phyloP scores from a whole-genome alignment of 64 coral and sea anemone genomes.

The Hydrozoanthus tunicans region DNA sequence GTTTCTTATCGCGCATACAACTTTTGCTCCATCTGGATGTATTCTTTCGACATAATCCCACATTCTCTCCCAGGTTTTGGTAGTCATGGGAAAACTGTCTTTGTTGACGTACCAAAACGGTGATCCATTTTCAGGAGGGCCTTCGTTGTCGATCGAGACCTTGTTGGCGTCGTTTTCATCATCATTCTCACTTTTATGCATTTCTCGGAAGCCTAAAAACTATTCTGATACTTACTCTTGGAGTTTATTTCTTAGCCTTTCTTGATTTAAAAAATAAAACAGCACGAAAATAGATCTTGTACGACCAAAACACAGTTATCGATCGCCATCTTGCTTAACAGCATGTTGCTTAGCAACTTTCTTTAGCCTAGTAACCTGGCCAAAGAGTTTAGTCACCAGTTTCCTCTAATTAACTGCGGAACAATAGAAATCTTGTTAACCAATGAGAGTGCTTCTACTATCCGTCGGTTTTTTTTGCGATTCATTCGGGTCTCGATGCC shows the following conservation, averaged over 20 bases:
- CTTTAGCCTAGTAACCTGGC: neutral
- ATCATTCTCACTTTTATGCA: conserved; percentile 22
- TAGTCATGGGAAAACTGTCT: conserved; percentile 83
- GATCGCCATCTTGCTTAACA: conserved; percentile 27
- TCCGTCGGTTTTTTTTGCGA: neutral
- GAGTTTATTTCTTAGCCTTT: neutral
- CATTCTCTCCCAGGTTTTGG: conserved; percentile 96
- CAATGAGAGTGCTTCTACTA: conserved; percentile 44
- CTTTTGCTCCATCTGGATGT: conserved; percentile 79
- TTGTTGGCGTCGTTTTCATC: conserved; percentile 3
- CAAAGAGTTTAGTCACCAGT: neutral
- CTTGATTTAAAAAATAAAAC: neutral
- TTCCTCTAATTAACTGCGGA: neutral
- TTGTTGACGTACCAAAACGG: conserved; percentile 90
- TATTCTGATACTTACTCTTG: neutral
- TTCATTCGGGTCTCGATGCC: conserved; percentile 15
- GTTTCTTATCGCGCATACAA: conserved; percentile 39
- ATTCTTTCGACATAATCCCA: conserved; percentile 91
- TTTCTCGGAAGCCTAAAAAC: neutral
- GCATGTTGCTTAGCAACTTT: conserved; percentile 32
- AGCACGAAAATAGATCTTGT: neutral
- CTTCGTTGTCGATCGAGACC: neutral
- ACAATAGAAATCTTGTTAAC: conserved; percentile 10
- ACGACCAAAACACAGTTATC: neutral
- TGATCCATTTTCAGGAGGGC: conserved; percentile 19